Evolutionary conservation across 2,888 invertebrate genomes (phyloP).

Genomic region (Chaitophorus viminalis): DNA sequence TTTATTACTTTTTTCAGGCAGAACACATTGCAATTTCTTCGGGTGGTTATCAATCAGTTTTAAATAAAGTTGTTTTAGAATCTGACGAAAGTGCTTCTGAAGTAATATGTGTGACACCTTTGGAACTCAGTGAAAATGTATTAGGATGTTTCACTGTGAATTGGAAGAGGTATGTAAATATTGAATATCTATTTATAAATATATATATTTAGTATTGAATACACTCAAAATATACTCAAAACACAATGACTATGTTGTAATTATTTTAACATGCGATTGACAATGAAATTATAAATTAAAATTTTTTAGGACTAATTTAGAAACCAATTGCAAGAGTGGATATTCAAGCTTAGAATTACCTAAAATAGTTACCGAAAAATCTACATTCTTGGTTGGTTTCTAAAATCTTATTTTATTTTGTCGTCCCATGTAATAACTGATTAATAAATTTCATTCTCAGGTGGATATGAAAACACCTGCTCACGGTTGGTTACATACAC

Average conservation of each 20-base stretch:
- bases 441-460: slow-evolving; percentile 64
- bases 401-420: slow-evolving; percentile 71
- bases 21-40: slow-evolving; percentile 64
- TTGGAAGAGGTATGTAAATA: slow-evolving; percentile 70
- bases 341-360: slow-evolving; percentile 67
- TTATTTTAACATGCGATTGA: neutral
- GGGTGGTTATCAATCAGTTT: slow-evolving; percentile 67
- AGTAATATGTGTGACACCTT: slow-evolving; percentile 69
- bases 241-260: neutral
- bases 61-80: slow-evolving; percentile 67
- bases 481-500: slow-evolving; percentile 78
- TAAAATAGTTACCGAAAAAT: slow-evolving; percentile 53
- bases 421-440: neutral
- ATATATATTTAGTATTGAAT: no score
- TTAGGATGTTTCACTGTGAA: slow-evolving; percentile 71
- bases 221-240: no score
- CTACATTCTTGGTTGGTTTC: slow-evolving; percentile 69
- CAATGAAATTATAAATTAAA: neutral
- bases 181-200: neutral
- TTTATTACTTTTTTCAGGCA: slow-evolving; percentile 65
- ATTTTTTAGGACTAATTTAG: slow-evolving; percentile 66
- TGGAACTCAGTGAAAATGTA: slow-evolving; percentile 68
- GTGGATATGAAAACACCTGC: slow-evolving; percentile 72
- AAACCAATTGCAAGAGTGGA: slow-evolving; percentile 67
- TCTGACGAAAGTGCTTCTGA: slow-evolving; percentile 69